Conservation (phyloP, 1,140 invertebrate species). For the Procambarus virginalis region DNA sequence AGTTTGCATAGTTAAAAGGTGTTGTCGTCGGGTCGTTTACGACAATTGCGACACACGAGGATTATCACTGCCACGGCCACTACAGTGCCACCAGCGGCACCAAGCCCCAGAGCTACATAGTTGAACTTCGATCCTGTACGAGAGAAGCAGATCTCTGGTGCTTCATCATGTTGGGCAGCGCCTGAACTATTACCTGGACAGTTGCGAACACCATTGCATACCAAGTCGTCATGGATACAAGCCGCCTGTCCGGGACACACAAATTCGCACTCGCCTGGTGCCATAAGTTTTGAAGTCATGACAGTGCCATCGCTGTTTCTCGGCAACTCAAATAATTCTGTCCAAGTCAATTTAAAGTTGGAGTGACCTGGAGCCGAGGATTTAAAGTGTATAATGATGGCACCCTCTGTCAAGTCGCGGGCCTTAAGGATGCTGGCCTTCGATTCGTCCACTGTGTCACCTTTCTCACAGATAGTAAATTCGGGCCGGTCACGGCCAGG, state of each 20-base stretch:
- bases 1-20: slow-evolving; percentile 55
- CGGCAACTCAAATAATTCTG: slow-evolving; percentile 89
- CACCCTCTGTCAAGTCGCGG: slow-evolving; percentile 79
- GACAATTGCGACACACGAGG: slow-evolving; percentile 76
- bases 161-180: slow-evolving; percentile 71
- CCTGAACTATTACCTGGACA: slow-evolving; percentile 81
- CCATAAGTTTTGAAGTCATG: slow-evolving; percentile 81
- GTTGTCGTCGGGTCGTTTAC: slow-evolving; percentile 71
- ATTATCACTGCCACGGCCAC: slow-evolving; percentile 75
- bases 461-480: slow-evolving; percentile 69
- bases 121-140: slow-evolving; percentile 74
- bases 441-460: slow-evolving; percentile 64
- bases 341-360: slow-evolving; percentile 91
- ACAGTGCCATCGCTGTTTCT: slow-evolving; percentile 86
- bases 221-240: slow-evolving; percentile 85
- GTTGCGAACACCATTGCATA: slow-evolving; percentile 91
- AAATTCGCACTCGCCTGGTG: slow-evolving; percentile 80
- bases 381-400: slow-evolving; percentile 75
- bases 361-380: slow-evolving; percentile 82
- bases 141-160: slow-evolving; percentile 71
- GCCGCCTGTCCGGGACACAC: slow-evolving; percentile 86
- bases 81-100: slow-evolving; percentile 73
- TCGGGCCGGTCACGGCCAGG: slow-evolving; percentile 48
- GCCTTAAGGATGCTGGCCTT: slow-evolving; percentile 81
- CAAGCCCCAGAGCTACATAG: slow-evolving; percentile 77